Percentiles rank a stretch among this genome's conserved stretches.
Evolutionary conservation across 2,113 vertebrate genomes (phyloP).

Genomic region (Burhinus oedicnemus): DNA sequence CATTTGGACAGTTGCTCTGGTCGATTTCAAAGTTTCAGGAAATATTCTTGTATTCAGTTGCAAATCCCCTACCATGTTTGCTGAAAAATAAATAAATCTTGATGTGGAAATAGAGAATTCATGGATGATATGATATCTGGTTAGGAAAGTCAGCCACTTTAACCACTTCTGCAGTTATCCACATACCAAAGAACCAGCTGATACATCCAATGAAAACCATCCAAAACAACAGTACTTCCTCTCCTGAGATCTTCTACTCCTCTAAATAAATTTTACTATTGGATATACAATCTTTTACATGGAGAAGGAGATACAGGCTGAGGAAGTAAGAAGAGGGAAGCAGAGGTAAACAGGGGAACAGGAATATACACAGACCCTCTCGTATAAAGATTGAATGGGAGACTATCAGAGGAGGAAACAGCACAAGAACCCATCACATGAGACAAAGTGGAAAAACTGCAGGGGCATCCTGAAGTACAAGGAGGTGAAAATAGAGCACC

Average conservation of each 20-base stretch:
- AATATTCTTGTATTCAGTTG: neutral
- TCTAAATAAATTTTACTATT: neutral
- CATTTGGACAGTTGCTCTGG: neutral
- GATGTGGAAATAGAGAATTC: neutral
- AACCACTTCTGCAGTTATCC: neutral
- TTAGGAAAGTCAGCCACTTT: neutral
- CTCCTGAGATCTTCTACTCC: neutral
- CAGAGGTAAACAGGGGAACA: neutral
- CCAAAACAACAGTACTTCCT: neutral
- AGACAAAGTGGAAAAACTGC: neutral
- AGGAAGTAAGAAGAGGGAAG: neutral
- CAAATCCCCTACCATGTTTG: neutral
- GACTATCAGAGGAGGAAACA: neutral
- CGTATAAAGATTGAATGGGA: fast-evolving
- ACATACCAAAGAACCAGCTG: neutral
- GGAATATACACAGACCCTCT: neutral
- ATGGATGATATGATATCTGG: neutral
- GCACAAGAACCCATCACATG: neutral
- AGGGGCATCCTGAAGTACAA: neutral
- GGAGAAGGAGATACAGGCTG: neutral
- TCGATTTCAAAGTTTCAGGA: neutral
- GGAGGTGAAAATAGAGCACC: neutral
- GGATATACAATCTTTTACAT: neutral
- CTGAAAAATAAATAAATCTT: neutral
- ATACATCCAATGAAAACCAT: neutral